phyloP scores from a whole-genome alignment of 2,888 invertebrate genomes.

The Ethmia dodecea region DNA sequence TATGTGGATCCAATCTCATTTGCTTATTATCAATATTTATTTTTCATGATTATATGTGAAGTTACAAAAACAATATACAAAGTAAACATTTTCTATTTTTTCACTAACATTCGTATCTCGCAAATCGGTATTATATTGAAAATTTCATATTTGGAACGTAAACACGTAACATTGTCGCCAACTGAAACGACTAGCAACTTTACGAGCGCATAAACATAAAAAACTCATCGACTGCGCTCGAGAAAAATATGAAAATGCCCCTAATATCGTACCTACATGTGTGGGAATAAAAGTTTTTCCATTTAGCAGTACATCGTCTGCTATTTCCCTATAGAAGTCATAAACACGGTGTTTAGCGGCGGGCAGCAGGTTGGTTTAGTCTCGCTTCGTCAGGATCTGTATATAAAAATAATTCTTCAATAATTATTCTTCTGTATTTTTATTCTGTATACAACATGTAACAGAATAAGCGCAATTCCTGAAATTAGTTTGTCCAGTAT shows the following conservation, averaged over 20 bases:
- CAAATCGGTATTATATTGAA: conserved; percentile 45
- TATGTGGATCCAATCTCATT: too few relatives aligned
- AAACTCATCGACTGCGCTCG: conserved; percentile 57
- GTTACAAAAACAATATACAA: too few relatives aligned
- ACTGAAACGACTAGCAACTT: conserved; percentile 59
- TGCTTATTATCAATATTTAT: too few relatives aligned
- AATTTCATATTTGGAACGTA: conserved; percentile 55
- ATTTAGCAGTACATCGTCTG: conserved; percentile 55
- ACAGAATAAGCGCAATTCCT: too few relatives aligned
- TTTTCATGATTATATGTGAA: too few relatives aligned
- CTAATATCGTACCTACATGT: conserved; percentile 54
- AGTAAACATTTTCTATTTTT: too few relatives aligned
- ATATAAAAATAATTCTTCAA: too few relatives aligned
- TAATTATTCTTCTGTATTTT: too few relatives aligned
- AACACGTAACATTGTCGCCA: conserved; percentile 64
- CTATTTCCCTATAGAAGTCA: conserved; percentile 76
- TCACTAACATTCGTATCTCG: too few relatives aligned
- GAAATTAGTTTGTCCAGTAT: too few relatives aligned
- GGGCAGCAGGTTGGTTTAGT: conserved; percentile 7
- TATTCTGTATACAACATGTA: too few relatives aligned
- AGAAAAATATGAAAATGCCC: conserved; percentile 67
- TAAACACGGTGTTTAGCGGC: conserved; percentile 61
- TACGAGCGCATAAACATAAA: conserved; percentile 71
- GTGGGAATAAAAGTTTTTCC: conserved; percentile 70
- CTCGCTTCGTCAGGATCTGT: too few relatives aligned